Conservation (phyloP, 2,888 invertebrate genomes). For the Villa cingulata region DNA sequence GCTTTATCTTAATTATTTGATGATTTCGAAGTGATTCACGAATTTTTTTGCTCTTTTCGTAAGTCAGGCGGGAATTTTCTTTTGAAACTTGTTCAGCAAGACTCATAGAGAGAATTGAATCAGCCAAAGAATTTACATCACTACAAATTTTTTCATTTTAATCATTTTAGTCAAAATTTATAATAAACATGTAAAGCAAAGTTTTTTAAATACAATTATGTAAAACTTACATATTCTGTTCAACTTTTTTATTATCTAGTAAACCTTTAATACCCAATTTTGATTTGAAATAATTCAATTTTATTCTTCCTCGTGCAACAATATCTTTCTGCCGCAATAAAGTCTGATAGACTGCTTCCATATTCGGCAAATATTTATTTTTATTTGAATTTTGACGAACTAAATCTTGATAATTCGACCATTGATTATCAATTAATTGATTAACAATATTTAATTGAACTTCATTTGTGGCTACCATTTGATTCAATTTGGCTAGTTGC, state of each 20-base stretch:
- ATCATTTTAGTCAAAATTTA: background rate
- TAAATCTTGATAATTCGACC: conserved; percentile 51
- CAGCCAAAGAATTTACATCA: conserved; percentile 28
- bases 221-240: background rate
- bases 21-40: conserved; percentile 21
- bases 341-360: conserved; percentile 68
- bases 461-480: conserved; percentile 56
- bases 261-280: conserved; percentile 27
- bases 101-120: conserved; percentile 32
- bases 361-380: conserved; percentile 41
- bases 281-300: conserved; percentile 31
- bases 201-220: conserved; percentile 5
- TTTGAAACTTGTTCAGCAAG: conserved; percentile 25
- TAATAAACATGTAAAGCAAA: too few species aligned
- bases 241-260: background rate
- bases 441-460: conserved; percentile 60
- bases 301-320: conserved; percentile 44
- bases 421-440: conserved; percentile 59
- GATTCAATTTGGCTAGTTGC: conserved; percentile 54
- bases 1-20: conserved; percentile 24
- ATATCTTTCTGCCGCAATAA: conserved; percentile 60
- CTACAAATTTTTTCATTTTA: conserved; percentile 18
- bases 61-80: conserved; percentile 23
- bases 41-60: conserved; percentile 24
- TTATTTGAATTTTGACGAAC: conserved; percentile 33